Evolutionary conservation across 2,113 vertebrate species (phyloP).

Genomic region (Merops nubicus): DNA sequence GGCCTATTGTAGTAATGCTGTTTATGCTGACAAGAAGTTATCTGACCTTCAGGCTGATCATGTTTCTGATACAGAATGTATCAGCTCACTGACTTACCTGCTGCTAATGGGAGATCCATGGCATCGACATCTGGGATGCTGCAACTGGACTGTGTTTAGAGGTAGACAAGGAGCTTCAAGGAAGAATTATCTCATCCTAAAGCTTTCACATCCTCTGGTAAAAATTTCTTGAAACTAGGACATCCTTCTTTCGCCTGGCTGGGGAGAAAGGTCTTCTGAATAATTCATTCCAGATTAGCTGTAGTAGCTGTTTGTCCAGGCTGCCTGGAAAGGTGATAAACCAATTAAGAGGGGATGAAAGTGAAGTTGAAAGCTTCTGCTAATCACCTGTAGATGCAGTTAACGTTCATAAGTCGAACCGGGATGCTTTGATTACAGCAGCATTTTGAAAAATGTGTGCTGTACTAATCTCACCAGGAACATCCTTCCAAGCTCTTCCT

Average conservation of each 20-base stretch:
- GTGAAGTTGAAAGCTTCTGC: background rate
- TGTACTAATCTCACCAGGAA: background rate
- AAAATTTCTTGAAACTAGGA: background rate
- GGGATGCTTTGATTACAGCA: background rate
- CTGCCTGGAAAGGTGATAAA: background rate
- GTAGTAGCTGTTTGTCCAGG: background rate
- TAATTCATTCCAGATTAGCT: background rate
- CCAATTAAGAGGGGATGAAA: background rate
- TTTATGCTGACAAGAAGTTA: background rate
- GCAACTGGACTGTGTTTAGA: background rate
- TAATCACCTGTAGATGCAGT: background rate
- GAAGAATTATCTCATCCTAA: background rate
- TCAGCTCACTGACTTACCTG: background rate
- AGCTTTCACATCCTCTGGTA: background rate
- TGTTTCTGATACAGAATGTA: background rate
- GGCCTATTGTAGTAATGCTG: background rate
- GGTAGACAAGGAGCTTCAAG: background rate
- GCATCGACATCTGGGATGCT: background rate
- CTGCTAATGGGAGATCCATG: background rate
- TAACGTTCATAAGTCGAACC: background rate
- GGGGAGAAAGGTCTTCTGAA: background rate
- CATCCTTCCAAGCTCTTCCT: background rate
- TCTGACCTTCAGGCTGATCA: constrained; percentile 9
- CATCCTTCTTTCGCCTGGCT: background rate
- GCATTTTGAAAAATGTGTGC: background rate